Conservation (phyloP, 2,113 vertebrate species). For the Odontophorus gujanensis region DNA sequence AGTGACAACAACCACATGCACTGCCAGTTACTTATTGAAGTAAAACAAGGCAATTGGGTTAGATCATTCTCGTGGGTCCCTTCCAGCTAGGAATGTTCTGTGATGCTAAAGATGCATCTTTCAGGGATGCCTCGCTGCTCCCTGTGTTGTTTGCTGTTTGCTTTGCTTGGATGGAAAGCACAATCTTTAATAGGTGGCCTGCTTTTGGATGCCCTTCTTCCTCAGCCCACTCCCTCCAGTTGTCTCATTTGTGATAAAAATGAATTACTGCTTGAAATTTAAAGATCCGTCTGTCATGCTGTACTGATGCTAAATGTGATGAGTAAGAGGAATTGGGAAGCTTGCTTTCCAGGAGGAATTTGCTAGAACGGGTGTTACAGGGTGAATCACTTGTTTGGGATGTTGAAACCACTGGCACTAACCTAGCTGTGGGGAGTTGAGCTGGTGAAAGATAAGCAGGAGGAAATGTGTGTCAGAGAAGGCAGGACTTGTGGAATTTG, state of each 20-base stretch:
- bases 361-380: neutral
- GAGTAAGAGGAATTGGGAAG: neutral
- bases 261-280: neutral
- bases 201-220: neutral
- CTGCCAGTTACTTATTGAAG: neutral
- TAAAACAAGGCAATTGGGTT: neutral
- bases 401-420: neutral
- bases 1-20: neutral
- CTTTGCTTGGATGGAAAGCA: neutral
- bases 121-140: rapidly evolving
- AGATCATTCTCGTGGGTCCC: neutral
- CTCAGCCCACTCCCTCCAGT: neutral
- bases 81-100: neutral
- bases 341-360: neutral
- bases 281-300: neutral
- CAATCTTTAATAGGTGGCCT: neutral
- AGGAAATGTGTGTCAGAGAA: neutral
- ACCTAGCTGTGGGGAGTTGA: neutral
- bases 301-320: neutral
- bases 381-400: too few species aligned
- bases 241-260: neutral
- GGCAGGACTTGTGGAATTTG: neutral
- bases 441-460: neutral
- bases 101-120: neutral
- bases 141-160: neutral